Evolutionary conservation across 2,797 vertebrate genomes (phyloP).

Genomic region (Calcarius lapponicus): DNA sequence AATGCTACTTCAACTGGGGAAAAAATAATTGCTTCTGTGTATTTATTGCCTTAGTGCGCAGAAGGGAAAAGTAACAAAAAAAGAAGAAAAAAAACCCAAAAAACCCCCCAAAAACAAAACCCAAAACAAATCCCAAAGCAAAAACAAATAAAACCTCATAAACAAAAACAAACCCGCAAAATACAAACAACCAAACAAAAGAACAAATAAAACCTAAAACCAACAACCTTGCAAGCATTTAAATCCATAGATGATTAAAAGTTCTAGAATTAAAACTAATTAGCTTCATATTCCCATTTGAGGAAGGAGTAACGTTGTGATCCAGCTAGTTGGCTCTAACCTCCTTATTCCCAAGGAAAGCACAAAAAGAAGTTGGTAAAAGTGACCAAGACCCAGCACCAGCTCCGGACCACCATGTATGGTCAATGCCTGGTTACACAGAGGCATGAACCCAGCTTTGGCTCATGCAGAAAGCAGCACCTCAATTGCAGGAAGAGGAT

Average conservation of each 20-base stretch:
- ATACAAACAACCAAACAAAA: neutral
- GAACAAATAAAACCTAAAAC: neutral
- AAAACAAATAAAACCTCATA: neutral
- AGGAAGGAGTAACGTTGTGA: neutral
- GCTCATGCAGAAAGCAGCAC: neutral
- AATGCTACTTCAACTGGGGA: neutral
- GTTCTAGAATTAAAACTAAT: neutral
- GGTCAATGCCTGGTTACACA: neutral
- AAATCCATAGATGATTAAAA: neutral
- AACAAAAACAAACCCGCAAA: neutral
- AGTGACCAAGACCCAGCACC: no score
- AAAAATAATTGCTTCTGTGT: neutral
- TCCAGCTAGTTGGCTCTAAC: neutral
- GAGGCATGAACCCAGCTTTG: neutral
- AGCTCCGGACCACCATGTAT: neutral
- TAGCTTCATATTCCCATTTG: neutral
- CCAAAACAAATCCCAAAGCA: no score
- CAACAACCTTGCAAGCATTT: neutral
- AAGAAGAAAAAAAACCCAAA: no score
- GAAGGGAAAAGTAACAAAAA: neutral
- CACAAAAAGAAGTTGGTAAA: fast-evolving
- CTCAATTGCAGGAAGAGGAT: neutral
- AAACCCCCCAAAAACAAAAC: no score
- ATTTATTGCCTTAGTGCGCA: neutral
- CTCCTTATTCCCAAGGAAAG: neutral